Evolutionary conservation across 2,888 invertebrate genomes (phyloP).

Genomic region (Polydrusus cervinus): DNA sequence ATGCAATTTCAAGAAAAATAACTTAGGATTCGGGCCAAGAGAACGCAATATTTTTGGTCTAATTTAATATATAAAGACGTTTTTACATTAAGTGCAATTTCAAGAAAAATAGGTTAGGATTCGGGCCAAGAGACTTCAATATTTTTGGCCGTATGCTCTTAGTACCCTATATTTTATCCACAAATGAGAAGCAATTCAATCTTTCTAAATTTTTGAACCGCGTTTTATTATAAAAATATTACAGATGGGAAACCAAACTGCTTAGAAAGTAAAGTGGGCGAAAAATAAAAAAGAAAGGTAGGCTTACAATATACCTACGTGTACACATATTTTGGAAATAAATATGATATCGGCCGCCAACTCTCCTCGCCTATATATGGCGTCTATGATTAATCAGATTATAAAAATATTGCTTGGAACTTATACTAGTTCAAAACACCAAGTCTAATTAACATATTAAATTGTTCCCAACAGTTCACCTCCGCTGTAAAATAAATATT

Average conservation of each 20-base stretch:
- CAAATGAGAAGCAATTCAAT: too few relatives aligned
- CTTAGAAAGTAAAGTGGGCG: slow-evolving; percentile 48
- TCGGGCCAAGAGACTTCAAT: too few relatives aligned
- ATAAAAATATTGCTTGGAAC: slow-evolving; percentile 45
- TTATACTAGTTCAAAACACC: slow-evolving; percentile 41
- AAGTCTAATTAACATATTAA: slow-evolving; percentile 43
- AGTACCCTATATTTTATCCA: too few relatives aligned
- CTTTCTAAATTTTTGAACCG: too few relatives aligned
- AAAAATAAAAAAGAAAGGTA: slow-evolving; percentile 47
- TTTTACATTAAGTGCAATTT: too few relatives aligned
- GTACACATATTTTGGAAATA: slow-evolving; percentile 54
- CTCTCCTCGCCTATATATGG: slow-evolving; percentile 52
- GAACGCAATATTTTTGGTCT: too few relatives aligned
- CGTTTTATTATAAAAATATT: background rate
- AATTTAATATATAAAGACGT: too few relatives aligned
- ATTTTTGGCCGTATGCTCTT: too few relatives aligned
- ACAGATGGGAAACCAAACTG: slow-evolving; percentile 4
- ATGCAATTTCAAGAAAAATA: too few relatives aligned
- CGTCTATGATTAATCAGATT: slow-evolving; percentile 50
- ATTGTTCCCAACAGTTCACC: slow-evolving; percentile 28
- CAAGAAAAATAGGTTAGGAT: too few relatives aligned
- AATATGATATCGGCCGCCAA: slow-evolving; percentile 53
- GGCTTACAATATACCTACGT: slow-evolving; percentile 47
- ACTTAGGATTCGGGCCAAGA: too few relatives aligned
- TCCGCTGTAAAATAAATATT: slow-evolving; percentile 10